Evolutionary conservation across 2,797 vertebrate genomes (phyloP), one percentile per base, ranked within the genome.

Genomic region (Bradypodion pumilum): DNA sequence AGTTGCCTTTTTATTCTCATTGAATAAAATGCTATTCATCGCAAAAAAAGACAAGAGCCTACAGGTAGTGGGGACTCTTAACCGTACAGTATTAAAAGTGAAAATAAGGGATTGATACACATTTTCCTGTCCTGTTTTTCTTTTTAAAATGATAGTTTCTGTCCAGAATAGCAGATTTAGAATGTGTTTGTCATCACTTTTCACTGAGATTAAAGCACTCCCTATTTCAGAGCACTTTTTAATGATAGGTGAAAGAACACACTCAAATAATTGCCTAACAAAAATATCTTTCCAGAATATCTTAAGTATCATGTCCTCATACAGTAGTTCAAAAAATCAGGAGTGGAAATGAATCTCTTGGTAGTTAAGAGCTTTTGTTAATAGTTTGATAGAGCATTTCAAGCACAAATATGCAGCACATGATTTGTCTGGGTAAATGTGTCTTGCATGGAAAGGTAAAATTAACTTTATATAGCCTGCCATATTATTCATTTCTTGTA

Each of bases 331-430:
- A 88, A 93, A 93, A n/a, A 89, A 81, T 92, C 90, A 44, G 89
- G 92, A 93, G 91, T 92, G 93, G 89, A 86, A 93, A 91, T 83
- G 83, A 87, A 85, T 94, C 88, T 92, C 87, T 93, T 81, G 90
- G 89, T 90, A 90, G 81, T 84, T 93, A 62, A 84, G 87, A 91
- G 86, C 90, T 92, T 81, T 70, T 91, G 85, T 90, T 87, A 84
- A 88, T 93, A 90, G 87, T 93, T 82, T 92, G 91, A 92, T 77
- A 85, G 91, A 92, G 85, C 88, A 92, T 95, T 95, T 93, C 2
- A 93, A 95, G 93, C 93, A 94, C 93, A 95, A 92, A 91, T 79
- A 69, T 84, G 93, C 94, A 92, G 92, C 92, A 89, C 92, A 42
- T 81, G 81, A 91, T 93, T 94, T 94, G 91, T 91, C 92, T 88